These are phyloP conservation scores for Drosophila subquinaria DNA, from an alignment of 2,888 invertebrate genomes.

Conservation along the genomic window DNA sequence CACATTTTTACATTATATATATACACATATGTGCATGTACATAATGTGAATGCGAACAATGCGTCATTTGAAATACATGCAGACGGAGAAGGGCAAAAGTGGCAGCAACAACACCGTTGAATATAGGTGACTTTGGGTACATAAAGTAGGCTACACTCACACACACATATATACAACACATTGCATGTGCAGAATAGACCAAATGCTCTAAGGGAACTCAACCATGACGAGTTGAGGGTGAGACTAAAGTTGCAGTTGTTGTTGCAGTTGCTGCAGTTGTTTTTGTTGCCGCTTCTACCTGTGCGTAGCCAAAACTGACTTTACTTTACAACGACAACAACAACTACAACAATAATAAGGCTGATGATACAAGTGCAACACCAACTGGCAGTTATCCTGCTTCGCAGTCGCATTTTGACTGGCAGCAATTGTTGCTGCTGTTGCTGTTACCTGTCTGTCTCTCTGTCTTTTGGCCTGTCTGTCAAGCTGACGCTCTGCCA, in stretches of 20 bases:
- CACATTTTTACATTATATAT: constrained; percentile 2
- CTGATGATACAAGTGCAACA: constrained; percentile 26
- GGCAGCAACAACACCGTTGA: constrained; percentile 48
- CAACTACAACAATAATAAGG: constrained; percentile 26
- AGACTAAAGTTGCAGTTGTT: constrained; percentile 23
- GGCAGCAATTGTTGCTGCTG: constrained; percentile 6
- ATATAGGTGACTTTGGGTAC: constrained; percentile 73
- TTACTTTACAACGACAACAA: constrained; percentile 42
- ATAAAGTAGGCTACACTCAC: constrained; percentile 50
- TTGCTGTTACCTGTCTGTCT: constrained; percentile 4
- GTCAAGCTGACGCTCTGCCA: constrained; percentile 61
- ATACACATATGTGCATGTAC: not conserved
- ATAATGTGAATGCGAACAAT: constrained; percentile 59
- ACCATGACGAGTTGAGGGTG: constrained; percentile 59
- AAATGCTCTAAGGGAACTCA: constrained; percentile 51
- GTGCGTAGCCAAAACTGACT: constrained; percentile 55
- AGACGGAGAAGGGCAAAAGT: constrained; percentile 55
- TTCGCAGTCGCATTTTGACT: constrained; percentile 20
- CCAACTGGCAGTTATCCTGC: constrained; percentile 53
- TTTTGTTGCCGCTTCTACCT: constrained; percentile 29
- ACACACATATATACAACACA: not conserved
- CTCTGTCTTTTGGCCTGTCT: constrained; percentile 29
- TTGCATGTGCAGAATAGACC: constrained; percentile 61
- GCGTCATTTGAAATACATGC: constrained; percentile 74
- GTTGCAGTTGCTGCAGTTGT: constrained; percentile 15